Base-by-base conservation (phyloP, 1,140 invertebrate genomes). In the Drosophila leontia region DNA sequence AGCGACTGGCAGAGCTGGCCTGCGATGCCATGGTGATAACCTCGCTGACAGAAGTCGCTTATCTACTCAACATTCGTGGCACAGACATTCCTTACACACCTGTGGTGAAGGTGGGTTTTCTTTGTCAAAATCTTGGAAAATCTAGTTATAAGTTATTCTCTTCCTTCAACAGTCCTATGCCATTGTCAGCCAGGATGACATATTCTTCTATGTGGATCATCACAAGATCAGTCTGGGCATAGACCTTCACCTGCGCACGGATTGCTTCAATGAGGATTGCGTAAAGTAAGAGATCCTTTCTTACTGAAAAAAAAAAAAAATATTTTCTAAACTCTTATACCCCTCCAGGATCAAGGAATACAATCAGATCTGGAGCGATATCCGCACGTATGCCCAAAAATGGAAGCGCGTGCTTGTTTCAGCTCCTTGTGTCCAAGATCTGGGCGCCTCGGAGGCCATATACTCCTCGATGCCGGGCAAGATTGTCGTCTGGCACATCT, bases 41-140 rank as follows among this genome's bases (percentile, higher is more conserved):
- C 0, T 96, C 97, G 3, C 92, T 99, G 39, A 98, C 99, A 83
- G 98, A 99, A 93, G 96, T 98, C 17, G 97, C 98, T 2, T 99
- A 98, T 97, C 93, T 99, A 7, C 94, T 99, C 17, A 99, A 99
- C 92, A 95, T 99, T n/a, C 94, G 99, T 8, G 98, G 98, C 6
- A 94, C 95, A 56, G 99, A 99, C 93, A 95, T 99, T 68, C 96
- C 97, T 0, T 97, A 96, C 87, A 98, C 96, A 32, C 98, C 98
- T 0, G 96, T 99, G 93, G 97, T 94, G 1, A 90, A 90, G 77
- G 84, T 86, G 47, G 3, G 41, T 64, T 8, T 42, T 0, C 1
- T n/a, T 7, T 7, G 4, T 8, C 6, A 12, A 3, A 32, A 0
- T 7, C 7, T 7, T 37, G 7, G 3, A 19, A 11, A 11, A 8